These are phyloP conservation scores for Drosophila lacteicornis DNA, from an alignment of 1,140 invertebrate genomes.

Conservation along the genomic window DNA sequence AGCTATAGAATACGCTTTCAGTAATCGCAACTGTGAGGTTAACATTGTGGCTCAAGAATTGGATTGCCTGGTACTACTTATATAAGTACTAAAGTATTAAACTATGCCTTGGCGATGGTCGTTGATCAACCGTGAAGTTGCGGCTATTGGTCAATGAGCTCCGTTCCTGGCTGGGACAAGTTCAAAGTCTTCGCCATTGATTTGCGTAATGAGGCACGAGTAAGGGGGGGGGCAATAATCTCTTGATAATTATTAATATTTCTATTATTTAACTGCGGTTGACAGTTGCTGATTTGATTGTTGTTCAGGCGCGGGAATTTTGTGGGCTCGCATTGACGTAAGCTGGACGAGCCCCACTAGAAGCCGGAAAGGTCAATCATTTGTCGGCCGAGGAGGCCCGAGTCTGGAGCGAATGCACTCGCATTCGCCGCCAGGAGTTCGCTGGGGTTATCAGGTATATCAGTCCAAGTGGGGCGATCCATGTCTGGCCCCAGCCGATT, in stretches of 20 bases:
- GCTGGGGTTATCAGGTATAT: conserved; percentile 39
- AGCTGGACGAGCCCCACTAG: conserved; percentile 50
- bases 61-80: conserved; percentile 14
- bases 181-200: conserved; percentile 59
- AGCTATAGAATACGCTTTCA: background rate
- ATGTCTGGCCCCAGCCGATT: conserved; percentile 45
- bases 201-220: conserved; percentile 35
- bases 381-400: conserved; percentile 22
- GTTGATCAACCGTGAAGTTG: conserved; percentile 55
- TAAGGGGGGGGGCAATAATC: conserved; percentile 7
- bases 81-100: background rate
- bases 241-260: background rate
- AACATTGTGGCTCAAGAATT: conserved; percentile 32
- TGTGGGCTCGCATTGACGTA: conserved; percentile 39
- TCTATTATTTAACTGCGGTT: conserved; percentile 9
- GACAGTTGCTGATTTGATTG: conserved; percentile 14
- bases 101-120: conserved; percentile 24
- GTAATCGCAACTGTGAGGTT: conserved; percentile 18
- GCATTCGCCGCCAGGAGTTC: conserved; percentile 10
- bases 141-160: conserved; percentile 30
- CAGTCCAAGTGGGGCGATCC: conserved; percentile 29
- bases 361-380: conserved; percentile 13
- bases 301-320: conserved; percentile 12
- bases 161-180: conserved; percentile 45
- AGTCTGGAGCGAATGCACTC: conserved; percentile 16